These are phyloP conservation scores for Antheraea yamamai DNA, from an alignment of 2,888 invertebrate species.

Conservation along the genomic window DNA sequence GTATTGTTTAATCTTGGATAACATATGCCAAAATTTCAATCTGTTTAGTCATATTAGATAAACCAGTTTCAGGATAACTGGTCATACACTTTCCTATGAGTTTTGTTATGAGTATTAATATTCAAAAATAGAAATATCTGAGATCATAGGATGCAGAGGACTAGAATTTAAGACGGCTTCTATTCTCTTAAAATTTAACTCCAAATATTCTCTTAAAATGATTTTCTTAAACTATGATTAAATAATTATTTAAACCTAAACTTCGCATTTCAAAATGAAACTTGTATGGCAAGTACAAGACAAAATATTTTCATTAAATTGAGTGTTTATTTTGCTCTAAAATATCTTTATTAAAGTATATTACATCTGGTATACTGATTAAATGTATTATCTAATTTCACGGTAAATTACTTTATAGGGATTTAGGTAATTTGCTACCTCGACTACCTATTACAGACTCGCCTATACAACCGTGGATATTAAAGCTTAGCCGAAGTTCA, in stretches of 20 bases:
- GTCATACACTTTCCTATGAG: too few relatives aligned
- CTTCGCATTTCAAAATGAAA: neutral
- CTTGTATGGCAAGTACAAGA: neutral
- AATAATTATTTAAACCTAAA: neutral
- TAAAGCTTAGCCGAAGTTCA: constrained; percentile 17
- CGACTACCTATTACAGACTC: neutral
- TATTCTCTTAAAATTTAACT: too few relatives aligned
- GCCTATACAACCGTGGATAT: constrained; percentile 14
- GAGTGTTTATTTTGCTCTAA: neutral
- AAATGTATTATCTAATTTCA: neutral
- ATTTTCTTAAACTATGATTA: neutral
- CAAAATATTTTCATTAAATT: neutral
- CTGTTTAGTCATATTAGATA: too few relatives aligned
- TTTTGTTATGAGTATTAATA: too few relatives aligned
- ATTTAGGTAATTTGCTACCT: neutral
- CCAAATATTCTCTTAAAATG: too few relatives aligned
- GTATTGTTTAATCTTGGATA: too few relatives aligned
- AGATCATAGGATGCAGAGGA: too few relatives aligned
- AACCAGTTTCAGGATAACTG: too few relatives aligned
- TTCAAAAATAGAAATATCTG: too few relatives aligned
- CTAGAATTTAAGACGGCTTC: too few relatives aligned
- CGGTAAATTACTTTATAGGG: neutral
- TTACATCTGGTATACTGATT: neutral
- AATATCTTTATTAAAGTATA: neutral
- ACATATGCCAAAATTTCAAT: too few relatives aligned